Evolutionary conservation across 53 echinoderm and acorn worm species (phyloP).

Genomic region (Astropecten irregularis): DNA sequence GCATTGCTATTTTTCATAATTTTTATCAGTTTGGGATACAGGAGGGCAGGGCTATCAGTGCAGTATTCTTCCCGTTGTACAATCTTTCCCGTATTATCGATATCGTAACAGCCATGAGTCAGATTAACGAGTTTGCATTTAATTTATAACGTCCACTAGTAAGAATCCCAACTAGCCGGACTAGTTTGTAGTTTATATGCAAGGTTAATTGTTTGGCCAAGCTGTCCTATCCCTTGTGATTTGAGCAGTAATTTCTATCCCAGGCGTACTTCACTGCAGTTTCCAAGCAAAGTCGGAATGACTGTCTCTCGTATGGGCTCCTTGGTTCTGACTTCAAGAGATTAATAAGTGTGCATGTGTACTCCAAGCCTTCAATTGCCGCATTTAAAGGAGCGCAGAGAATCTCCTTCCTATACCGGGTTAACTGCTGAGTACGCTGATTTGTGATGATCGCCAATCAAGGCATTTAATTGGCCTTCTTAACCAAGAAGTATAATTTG

Average conservation of each 20-base stretch:
- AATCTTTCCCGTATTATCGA: too few relatives aligned
- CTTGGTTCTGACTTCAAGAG: not conserved
- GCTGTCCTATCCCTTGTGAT: not conserved
- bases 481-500: slow-evolving; percentile 56
- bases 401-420: not conserved
- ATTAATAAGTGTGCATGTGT: slow-evolving; percentile 34
- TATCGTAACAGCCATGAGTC: too few relatives aligned
- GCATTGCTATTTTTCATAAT: too few relatives aligned
- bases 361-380: not conserved
- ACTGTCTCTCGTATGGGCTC: not conserved
- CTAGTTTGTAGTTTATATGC: not conserved
- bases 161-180: not conserved
- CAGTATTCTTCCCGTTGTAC: too few relatives aligned
- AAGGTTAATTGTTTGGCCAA: not conserved
- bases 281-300: slow-evolving; percentile 45
- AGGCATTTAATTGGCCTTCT: slow-evolving; percentile 42
- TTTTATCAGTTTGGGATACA: too few relatives aligned
- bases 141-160: slow-evolving; percentile 3
- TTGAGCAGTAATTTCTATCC: not conserved
- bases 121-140: slow-evolving; percentile 41
- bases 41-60: too few relatives aligned
- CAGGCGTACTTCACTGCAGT: slow-evolving; percentile 19
- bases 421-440: not conserved
- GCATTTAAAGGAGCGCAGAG: not conserved
- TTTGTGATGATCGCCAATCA: slow-evolving; percentile 46